Conservation (phyloP, 2,888 invertebrate species). For the Amphipoea oculea region DNA sequence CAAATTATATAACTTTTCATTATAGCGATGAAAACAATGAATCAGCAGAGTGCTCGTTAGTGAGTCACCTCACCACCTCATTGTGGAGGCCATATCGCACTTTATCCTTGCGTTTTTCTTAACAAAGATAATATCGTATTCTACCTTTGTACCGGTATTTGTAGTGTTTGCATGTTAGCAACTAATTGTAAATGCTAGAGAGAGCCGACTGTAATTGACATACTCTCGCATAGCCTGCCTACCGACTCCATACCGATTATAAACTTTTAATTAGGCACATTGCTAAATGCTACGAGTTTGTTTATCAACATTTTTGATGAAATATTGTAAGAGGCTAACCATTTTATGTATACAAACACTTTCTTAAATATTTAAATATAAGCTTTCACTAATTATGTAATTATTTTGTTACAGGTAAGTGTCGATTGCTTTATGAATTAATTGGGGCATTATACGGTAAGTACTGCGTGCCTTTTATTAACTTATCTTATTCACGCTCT, state of each 20-base stretch:
- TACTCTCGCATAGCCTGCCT: slow-evolving; percentile 27
- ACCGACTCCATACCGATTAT: slow-evolving; percentile 15
- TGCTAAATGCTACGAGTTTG: slow-evolving; percentile 21
- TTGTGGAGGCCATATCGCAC: slow-evolving; percentile 60
- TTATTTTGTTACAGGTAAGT: slow-evolving; percentile 84
- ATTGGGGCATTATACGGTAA: slow-evolving; percentile 55
- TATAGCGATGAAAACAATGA: slow-evolving; percentile 82
- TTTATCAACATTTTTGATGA: slow-evolving; percentile 29
- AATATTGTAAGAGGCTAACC: slow-evolving; percentile 27
- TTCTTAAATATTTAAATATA: slow-evolving; percentile 52
- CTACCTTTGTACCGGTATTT: slow-evolving; percentile 39
- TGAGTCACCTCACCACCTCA: slow-evolving; percentile 75
- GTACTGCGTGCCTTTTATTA: slow-evolving; percentile 37
- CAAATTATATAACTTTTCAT: slow-evolving; percentile 75
- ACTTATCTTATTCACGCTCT: slow-evolving; percentile 67
- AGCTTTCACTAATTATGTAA: slow-evolving; percentile 66
- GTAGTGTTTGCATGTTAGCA: slow-evolving; percentile 34
- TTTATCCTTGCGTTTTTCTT: slow-evolving; percentile 59
- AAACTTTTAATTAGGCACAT: slow-evolving; percentile 52
- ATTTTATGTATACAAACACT: slow-evolving; percentile 40
- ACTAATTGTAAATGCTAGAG: slow-evolving; percentile 46
- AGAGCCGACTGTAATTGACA: slow-evolving; percentile 51
- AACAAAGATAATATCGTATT: slow-evolving; percentile 55
- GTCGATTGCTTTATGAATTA: slow-evolving; percentile 57
- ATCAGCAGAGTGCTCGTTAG: slow-evolving; percentile 79